Percentiles rank a stretch among this genome's conserved stretches.
Evolutionary conservation across 2,888 invertebrate genomes (phyloP).

Genomic region (Aphidoletes aphidimyza): DNA sequence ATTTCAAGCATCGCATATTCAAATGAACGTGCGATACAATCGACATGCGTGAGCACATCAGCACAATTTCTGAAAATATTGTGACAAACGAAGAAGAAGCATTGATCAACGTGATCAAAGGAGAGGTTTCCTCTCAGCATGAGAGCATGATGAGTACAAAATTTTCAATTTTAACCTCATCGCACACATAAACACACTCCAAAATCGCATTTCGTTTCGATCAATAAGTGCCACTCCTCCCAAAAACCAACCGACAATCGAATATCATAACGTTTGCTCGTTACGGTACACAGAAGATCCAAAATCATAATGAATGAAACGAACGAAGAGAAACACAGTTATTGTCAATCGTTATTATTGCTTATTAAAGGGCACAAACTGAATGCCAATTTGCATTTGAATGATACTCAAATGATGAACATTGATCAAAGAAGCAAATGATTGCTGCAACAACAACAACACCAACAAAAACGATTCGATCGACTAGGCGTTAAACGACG

Average conservation of each 20-base stretch:
- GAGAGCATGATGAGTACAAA: not conserved
- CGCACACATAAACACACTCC: not conserved
- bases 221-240: not conserved
- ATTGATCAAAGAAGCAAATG: not conserved
- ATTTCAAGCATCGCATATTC: not conserved
- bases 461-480: not conserved
- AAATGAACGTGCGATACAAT: not conserved
- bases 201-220: not conserved
- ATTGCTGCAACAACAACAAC: not conserved
- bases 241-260: not conserved
- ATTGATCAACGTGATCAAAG: no score
- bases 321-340: not conserved
- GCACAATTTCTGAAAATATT: not conserved
- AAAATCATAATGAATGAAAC: not conserved
- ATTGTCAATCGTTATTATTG: constrained; percentile 25
- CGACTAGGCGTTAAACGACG: not conserved
- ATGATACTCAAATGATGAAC: not conserved
- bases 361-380: not conserved
- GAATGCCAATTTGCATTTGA: constrained; percentile 43
- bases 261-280: not conserved
- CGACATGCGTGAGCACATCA: constrained; percentile 9
- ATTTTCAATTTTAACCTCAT: not conserved
- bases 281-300: no score
- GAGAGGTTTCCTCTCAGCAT: constrained; percentile 10
- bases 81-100: constrained; percentile 25